Conservation (phyloP, 2,797 vertebrate species). For the Cyclura pinguis region DNA sequence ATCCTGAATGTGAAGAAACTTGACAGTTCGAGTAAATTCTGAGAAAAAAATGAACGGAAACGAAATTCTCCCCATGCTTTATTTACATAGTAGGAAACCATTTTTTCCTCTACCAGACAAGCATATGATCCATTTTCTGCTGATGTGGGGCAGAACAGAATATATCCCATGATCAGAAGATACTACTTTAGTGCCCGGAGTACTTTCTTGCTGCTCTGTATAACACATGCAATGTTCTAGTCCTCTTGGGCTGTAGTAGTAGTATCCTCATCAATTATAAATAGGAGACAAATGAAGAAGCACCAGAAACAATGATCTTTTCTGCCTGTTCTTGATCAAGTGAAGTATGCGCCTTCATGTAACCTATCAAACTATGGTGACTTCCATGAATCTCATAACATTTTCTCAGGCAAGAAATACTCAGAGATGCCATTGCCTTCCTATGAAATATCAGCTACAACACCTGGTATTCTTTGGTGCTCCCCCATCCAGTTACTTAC, state of each 20-base stretch:
- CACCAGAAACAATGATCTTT: neutral
- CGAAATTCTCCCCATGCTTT: no score
- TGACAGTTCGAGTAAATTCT: no score
- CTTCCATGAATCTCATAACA: no score
- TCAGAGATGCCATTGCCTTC: no score
- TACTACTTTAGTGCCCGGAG: neutral
- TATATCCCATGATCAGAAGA: neutral
- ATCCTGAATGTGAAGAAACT: no score
- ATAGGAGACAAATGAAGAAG: neutral
- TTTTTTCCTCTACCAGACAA: neutral
- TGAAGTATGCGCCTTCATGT: no score
- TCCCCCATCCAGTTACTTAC: no score
- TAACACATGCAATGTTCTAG: neutral
- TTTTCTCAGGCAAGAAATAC: no score
- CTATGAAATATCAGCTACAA: no score
- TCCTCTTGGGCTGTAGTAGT: neutral
- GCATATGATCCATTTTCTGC: neutral
- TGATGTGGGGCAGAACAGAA: neutral
- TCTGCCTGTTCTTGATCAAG: neutral
- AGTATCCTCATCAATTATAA: neutral
- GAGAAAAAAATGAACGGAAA: no score
- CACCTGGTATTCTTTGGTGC: no score
- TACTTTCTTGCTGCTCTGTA: neutral
- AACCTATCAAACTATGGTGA: no score
- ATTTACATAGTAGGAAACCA: neutral